These are phyloP conservation scores for Grammomys surdaster DNA, from an alignment of 2,113 vertebrate genomes.

Conservation along the genomic window DNA sequence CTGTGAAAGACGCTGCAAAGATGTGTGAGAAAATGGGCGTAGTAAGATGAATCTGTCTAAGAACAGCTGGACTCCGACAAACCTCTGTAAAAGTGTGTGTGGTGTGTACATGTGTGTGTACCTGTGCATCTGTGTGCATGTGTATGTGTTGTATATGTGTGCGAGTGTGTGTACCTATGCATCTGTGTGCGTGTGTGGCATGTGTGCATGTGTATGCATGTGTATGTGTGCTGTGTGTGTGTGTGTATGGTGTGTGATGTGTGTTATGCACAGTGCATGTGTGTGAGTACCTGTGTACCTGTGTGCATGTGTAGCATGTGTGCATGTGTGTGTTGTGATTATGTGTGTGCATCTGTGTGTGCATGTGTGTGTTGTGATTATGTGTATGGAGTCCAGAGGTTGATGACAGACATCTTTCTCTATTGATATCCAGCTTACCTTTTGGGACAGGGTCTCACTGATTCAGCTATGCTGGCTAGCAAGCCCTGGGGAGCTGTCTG, in stretches of 20 bases:
- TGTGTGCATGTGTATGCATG: background rate
- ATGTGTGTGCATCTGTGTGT: background rate
- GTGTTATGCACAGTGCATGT: background rate
- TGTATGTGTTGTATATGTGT: background rate
- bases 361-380: background rate
- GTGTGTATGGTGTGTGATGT: background rate
- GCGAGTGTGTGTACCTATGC: background rate
- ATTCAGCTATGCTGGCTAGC: background rate
- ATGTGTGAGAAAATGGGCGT: conserved; percentile 22
- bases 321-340: background rate
- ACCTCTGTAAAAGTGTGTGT: background rate
- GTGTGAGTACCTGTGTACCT: background rate
- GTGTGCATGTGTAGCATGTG: background rate
- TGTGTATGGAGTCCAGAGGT: background rate
- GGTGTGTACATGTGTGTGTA: background rate
- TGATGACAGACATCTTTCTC: background rate
- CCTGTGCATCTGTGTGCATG: background rate
- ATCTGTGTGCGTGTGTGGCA: background rate
- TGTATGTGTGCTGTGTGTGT: background rate
- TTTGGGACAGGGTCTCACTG: background rate
- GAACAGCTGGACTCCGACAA: background rate
- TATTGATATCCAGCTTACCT: background rate
- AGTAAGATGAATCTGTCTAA: conserved; percentile 7
- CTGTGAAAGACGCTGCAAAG: background rate
- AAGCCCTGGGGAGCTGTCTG: background rate